Percentiles rank a stretch among this genome's conserved stretches.
Evolutionary conservation across 2,888 invertebrate species (phyloP).

Genomic region (Periphyllus acericola): DNA sequence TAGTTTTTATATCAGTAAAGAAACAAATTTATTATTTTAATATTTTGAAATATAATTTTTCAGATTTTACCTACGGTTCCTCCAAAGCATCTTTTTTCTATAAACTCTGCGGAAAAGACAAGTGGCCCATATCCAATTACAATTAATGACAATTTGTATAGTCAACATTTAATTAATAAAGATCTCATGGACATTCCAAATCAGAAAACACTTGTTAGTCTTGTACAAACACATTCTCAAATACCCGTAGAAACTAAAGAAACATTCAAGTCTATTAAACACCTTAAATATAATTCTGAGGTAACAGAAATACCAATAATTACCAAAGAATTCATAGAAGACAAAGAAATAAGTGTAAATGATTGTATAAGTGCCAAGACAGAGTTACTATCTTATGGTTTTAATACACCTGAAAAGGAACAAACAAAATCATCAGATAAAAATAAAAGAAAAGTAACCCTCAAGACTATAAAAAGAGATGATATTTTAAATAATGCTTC

Average conservation of each 20-base stretch:
- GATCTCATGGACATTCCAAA: conserved; percentile 43
- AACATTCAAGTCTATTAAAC: conserved; percentile 22
- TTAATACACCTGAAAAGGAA: conserved; percentile 23
- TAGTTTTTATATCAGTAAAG: not conserved
- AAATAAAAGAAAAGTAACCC: not conserved
- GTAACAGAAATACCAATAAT: conserved; percentile 9
- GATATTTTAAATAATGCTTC: conserved; percentile 17
- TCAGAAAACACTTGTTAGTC: conserved; percentile 1
- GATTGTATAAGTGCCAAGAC: not conserved
- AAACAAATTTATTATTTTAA: not conserved
- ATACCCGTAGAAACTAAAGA: conserved; percentile 35
- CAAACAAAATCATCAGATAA: conserved; percentile 22
- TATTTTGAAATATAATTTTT: not conserved
- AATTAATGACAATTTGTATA: conserved; percentile 33
- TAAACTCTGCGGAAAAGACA: conserved; percentile 22
- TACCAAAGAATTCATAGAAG: conserved; percentile 4
- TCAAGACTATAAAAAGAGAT: conserved; percentile 2
- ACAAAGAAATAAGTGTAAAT: too few relatives aligned
- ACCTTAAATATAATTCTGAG: conserved; percentile 8
- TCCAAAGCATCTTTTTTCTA: conserved; percentile 40
- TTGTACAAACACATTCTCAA: not conserved
- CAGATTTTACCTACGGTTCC: conserved; percentile 55
- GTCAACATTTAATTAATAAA: conserved; percentile 20
- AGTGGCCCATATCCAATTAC: not conserved
- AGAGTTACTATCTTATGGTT: conserved; percentile 17